Evolutionary conservation across 2,113 vertebrate genomes (phyloP), one percentile per base, ranked within the genome.

Genomic region (Odontesthes bonariensis): DNA sequence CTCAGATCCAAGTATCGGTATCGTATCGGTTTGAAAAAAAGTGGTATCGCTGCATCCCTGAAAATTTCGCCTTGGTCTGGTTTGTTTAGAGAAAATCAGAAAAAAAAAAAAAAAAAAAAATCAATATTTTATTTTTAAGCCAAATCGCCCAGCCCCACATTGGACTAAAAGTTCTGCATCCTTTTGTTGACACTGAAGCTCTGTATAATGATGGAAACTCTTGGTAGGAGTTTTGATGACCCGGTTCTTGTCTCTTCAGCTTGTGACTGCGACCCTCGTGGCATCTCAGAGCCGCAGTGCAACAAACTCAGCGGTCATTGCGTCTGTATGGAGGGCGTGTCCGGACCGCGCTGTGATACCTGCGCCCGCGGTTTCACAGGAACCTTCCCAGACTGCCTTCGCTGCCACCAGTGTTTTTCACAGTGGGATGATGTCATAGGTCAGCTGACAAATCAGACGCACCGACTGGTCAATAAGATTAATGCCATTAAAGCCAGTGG

Each of bases 381-480:
- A 3, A 87, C 92, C 42, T 99, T 98, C 80, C 98, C 98, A 0
- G 82, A 96, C 82, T 99, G 98, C 1, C 53, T 75, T 1, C 97
- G 94, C 0, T 99, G 98, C 89, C 98, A 99, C 85, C 94, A 96
- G 88, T 99, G 98, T 91, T 99, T 99, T 0, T 87, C 95, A 0
- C 94, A 97, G 20, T 99, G 98, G 98, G 97, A 99, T 0, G 27
- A 88, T 14, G 87, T 96, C 63, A 82, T 99, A 0, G 78, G 94
- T 0, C 96, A 98, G 81, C 78, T 99, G 83, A 94, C 96, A 76
- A 98, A 97, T 56, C 96, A 91, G 90, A 99, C 97, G 10, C 96
- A 96, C 86, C 94, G 91, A 52, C 95, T 99, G 52, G 92, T 97
- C 76, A 95, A 96, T 71, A 96, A 94, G 83, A 95, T 96, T 60